A percentile compares a stretch with the other conserved stretches of the same genome.
Conservation (phyloP, 1,140 invertebrate genomes). For the Drosophila kohkoa region DNA sequence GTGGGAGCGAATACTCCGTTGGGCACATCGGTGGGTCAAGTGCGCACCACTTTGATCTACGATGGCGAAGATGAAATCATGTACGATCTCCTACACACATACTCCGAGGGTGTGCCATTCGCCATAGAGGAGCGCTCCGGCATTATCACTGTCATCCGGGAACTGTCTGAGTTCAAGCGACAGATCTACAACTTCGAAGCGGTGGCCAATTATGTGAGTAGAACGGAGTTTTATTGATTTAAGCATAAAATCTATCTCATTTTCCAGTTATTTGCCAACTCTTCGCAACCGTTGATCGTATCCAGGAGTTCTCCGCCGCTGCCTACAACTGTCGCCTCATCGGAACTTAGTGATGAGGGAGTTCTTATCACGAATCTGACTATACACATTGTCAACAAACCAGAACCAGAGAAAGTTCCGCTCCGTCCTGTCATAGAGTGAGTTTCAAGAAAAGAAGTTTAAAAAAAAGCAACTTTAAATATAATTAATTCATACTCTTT, state of each 20-base stretch:
- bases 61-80: conserved; percentile 89
- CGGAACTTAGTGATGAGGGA: conserved; percentile 85
- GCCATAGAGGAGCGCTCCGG: conserved; percentile 95
- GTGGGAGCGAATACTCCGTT: conserved; percentile 93
- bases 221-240: no score
- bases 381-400: conserved; percentile 92
- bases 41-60: conserved; percentile 88
- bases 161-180: conserved; percentile 89
- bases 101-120: conserved; percentile 94
- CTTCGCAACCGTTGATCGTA: conserved; percentile 58
- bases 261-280: conserved; percentile 71
- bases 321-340: conserved; percentile 53
- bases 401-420: conserved; percentile 87
- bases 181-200: conserved; percentile 92
- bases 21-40: conserved; percentile 94
- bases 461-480: neutral
- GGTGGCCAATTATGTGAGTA: conserved; percentile 88
- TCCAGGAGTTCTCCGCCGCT: conserved; percentile 61
- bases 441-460: conserved; percentile 61
- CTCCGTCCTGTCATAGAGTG: conserved; percentile 88
- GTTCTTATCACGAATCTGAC: conserved; percentile 92
- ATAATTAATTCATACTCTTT: neutral
- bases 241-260: neutral
- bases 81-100: conserved; percentile 92
- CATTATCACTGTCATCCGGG: conserved; percentile 93